Conservation (phyloP, 2,888 invertebrate species). For the Meiosimyza platycephala region DNA sequence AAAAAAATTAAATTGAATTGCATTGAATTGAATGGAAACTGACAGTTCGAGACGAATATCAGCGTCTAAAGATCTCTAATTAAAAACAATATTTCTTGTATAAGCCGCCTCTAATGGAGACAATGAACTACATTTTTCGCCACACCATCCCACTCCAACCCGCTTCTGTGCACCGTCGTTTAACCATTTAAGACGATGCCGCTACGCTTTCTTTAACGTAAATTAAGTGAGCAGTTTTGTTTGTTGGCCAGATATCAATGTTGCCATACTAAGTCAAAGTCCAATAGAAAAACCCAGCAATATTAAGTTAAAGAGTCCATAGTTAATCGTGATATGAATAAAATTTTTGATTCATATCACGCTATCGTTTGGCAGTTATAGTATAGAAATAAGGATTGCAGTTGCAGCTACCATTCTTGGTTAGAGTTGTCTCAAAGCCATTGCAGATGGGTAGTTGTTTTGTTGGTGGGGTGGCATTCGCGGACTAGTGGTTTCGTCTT, state of each 20-base stretch:
- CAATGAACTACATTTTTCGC: conserved; percentile 5
- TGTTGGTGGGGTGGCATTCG: not conserved
- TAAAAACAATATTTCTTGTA: conserved; percentile 35
- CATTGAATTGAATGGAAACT: conserved; percentile 20
- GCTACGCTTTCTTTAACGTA: not conserved
- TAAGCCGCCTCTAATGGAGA: conserved; percentile 30
- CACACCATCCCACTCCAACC: too few species aligned
- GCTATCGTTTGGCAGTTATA: conserved; percentile 8
- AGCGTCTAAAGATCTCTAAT: conserved; percentile 35
- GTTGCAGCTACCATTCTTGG: not conserved
- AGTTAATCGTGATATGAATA: conserved; percentile 30
- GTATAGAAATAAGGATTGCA: conserved; percentile 18
- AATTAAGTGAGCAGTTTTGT: conserved; percentile 5
- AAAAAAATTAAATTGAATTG: conserved; percentile 13
- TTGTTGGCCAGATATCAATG: not conserved
- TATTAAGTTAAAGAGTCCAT: conserved; percentile 8
- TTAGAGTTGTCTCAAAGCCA: not conserved
- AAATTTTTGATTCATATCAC: conserved; percentile 30
- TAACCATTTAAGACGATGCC: not conserved
- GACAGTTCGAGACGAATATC: conserved; percentile 28
- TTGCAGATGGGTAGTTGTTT: not conserved
- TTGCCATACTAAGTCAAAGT: not conserved
- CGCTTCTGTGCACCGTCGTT: too few species aligned
- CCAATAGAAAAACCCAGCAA: conserved; percentile 1
- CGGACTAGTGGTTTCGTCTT: not conserved